Base-by-base conservation (phyloP, 2,888 invertebrate genomes). In the Brachylomia viminalis region DNA sequence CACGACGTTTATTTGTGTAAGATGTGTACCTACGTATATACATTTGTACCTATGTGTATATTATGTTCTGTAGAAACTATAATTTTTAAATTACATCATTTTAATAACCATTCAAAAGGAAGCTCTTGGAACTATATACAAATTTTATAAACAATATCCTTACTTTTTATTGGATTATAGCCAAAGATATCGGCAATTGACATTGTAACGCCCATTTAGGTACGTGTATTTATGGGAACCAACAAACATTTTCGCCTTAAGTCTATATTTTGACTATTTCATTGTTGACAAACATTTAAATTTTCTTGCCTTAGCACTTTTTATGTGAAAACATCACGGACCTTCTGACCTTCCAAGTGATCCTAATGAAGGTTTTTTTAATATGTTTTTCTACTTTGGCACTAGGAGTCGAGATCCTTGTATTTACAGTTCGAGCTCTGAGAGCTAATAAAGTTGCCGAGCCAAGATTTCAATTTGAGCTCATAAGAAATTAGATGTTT, bases 391-490 rank as follows among this genome's bases (percentile, higher is more conserved):
- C n/a, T 70, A 17, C 71, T 45, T 72, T 56, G 56, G 66, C 47
- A 75, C 33, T 58, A 33, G 69, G 69, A 65, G 54, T 64, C 49
- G 20, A 69, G 74, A 61, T 70, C 33, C 15, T 23, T 61, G 69
- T 85, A 70, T 84, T 78, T 84, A 77, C 77, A 70, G 45, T 42
- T 4, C 45, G 15, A 65, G 75, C 65, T 61, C 68, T 33, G 52
- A 64, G 58, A 71, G 49, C 27, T 70, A 85, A 85, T 85, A 82
- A 83, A 83, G 66, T 77, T 72, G 33, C 17, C 54, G 52, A 52
- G 76, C 62, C 42, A 70, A 67, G 70, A 71, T 71, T 77, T 47
- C 72, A 84, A 80, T 76, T 76, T 68, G 54, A 77, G 59, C 64
- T 75, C 61, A 59, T 20, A 59, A 69, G 56, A 65, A 80, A 66